Conservation (phyloP, 2,113 vertebrate species). For the Xenopus laevis region DNA sequence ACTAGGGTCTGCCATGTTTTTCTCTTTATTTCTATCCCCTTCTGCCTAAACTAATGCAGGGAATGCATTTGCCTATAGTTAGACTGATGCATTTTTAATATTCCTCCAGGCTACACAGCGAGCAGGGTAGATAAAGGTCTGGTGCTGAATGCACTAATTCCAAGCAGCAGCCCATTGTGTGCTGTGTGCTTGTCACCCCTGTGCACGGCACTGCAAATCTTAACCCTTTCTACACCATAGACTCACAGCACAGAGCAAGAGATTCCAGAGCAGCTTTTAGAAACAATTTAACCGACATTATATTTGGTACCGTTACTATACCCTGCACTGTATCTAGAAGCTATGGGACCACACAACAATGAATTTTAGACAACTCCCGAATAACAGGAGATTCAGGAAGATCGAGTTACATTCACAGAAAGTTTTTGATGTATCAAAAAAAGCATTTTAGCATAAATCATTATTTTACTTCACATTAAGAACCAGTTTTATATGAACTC, state of each 20-base stretch:
- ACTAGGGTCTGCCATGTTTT: neutral
- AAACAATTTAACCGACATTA: no score
- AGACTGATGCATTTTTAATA: slow-evolving; percentile 47
- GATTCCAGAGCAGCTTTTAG: no score
- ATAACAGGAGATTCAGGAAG: no score
- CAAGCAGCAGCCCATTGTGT: slow-evolving; percentile 25
- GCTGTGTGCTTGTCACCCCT: slow-evolving; percentile 24
- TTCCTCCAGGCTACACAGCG: slow-evolving; percentile 34
- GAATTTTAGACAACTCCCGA: no score
- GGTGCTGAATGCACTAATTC: slow-evolving; percentile 33
- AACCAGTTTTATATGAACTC: no score
- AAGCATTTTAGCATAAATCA: no score
- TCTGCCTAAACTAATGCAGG: slow-evolving; percentile 37
- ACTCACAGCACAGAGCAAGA: neutral
- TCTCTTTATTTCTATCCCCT: slow-evolving; percentile 1
- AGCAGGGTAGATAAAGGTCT: slow-evolving; percentile 26
- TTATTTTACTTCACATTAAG: no score
- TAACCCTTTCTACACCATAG: slow-evolving; percentile 12
- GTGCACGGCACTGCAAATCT: slow-evolving; percentile 4
- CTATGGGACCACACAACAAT: no score
- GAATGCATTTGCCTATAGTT: slow-evolving; percentile 43
- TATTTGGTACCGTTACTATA: no score
- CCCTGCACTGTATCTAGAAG: no score
- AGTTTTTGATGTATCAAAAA: no score
- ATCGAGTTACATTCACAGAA: no score